Evolutionary conservation across 2,888 invertebrate genomes (phyloP).

Genomic region (Eupithecia subfuscata): DNA sequence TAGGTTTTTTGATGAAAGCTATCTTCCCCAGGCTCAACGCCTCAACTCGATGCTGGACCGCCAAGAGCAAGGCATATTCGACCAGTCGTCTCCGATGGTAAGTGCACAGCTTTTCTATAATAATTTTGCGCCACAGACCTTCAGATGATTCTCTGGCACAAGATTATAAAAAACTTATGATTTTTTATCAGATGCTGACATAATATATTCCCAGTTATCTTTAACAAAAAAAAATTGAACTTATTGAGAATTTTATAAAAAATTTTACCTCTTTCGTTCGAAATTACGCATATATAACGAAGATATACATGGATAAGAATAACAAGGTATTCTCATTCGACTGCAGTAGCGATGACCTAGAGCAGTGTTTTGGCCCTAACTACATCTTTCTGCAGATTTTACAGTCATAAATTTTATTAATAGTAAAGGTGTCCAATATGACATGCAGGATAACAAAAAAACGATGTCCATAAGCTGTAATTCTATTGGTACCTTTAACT

Average conservation of each 20-base stretch:
- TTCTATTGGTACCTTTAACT: neutral
- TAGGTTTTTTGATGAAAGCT: neutral
- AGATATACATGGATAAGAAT: too few species aligned
- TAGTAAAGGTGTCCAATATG: neutral
- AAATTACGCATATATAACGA: neutral
- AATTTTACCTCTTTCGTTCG: neutral
- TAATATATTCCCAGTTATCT: conserved; percentile 13
- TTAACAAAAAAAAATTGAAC: neutral
- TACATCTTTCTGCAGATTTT: neutral
- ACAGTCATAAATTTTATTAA: neutral
- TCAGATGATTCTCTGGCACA: conserved; percentile 31
- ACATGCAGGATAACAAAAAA: neutral
- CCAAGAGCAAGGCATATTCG: conserved; percentile 86
- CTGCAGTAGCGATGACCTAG: neutral
- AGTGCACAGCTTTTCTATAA: conserved; percentile 54
- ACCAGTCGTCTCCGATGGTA: conserved; percentile 79
- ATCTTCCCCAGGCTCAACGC: conserved; percentile 80
- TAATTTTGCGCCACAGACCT: conserved; percentile 36
- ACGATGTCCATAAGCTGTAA: neutral
- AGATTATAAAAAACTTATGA: conserved; percentile 9
- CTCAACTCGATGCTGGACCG: conserved; percentile 87
- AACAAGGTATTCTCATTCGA: neutral
- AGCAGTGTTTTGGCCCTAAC: conserved; percentile 1
- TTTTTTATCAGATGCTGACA: neutral
- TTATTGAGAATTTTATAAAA: neutral